Conservation (phyloP, 2,888 invertebrate genomes). For the Thyatira batis region DNA sequence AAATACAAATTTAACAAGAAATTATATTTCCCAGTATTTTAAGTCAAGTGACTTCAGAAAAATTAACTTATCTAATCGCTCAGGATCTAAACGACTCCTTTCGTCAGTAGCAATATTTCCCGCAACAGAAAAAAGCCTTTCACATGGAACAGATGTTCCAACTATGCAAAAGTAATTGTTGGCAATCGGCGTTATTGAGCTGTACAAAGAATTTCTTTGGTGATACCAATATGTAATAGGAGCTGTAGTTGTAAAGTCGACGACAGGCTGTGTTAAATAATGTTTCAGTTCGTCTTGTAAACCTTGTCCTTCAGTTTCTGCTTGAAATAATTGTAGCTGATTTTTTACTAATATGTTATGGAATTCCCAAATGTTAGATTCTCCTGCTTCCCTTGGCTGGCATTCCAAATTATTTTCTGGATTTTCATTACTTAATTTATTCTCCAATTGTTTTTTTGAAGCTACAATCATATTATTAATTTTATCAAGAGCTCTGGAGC, state of each 20-base stretch:
- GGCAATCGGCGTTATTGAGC: constrained; percentile 32
- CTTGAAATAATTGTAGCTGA: constrained; percentile 12
- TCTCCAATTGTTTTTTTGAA: constrained; percentile 29
- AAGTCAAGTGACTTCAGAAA: constrained; percentile 21
- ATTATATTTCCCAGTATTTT: neutral
- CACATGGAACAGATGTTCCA: constrained; percentile 20
- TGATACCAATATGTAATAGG: constrained; percentile 30
- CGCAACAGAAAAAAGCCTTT: constrained; percentile 26
- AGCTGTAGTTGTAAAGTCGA: neutral
- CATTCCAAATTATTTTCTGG: constrained; percentile 14
- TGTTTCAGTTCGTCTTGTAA: too few species aligned
- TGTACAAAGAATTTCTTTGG: constrained; percentile 38
- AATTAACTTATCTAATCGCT: constrained; percentile 22
- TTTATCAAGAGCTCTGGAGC: constrained; percentile 24
- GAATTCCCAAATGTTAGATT: constrained; percentile 19
- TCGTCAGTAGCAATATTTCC: constrained; percentile 28
- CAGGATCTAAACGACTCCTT: constrained; percentile 27
- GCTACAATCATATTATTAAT: constrained; percentile 31
- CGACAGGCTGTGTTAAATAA: too few species aligned
- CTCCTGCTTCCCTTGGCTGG: constrained; percentile 7
- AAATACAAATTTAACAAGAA: too few species aligned
- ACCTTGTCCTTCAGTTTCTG: too few species aligned
- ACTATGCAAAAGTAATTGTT: constrained; percentile 28
- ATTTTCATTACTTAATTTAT: constrained; percentile 20
- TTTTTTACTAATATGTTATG: constrained; percentile 30